Base-by-base conservation (phyloP, 2,888 invertebrate genomes). In the Prenolepis imparis region DNA sequence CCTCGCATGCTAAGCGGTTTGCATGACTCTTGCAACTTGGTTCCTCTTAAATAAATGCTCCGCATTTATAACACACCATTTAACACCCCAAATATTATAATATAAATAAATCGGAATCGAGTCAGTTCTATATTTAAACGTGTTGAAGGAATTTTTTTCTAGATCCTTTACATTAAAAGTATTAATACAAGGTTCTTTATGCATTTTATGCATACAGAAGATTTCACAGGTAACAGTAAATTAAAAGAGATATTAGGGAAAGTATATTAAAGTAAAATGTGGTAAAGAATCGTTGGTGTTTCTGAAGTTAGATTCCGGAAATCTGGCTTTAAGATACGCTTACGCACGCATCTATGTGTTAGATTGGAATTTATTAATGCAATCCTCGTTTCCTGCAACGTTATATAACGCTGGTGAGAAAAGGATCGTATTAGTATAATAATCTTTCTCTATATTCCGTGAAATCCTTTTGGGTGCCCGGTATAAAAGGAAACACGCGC, bases 361-460 rank as follows among this genome's bases (percentile, higher is more conserved):
- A 44, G 68, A 11, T 24, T 36, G 2, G 18, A 39, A 66, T 82
- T 57, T 66, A 64, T 77, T 64, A 80, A 77, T 82, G 32, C 78
- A 61, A 77, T 77, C 44, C 66, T 67, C 78, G 18, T 44, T 78
- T 70, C 66, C 57, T 24, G 55, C 24, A 41, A 82, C 32, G 64
- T 21, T 39, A 44, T 32, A 44, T 52, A 1, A 77, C 9, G 11
- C 21, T 18, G 32, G 55, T 12, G 57, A 78, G 72, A 12, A 12
- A 78, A 59, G 57, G 72, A 3, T 32, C 12, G 18, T 21, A 57
- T 70, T 70, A 77, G 21, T 41, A 70, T 78, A 78, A 78, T 28
- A 39, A 41, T 15, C 21, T 68, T 57, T 21, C 72, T 57, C 41
- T 70, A 70, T n/a, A 78, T 78, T 78, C 55, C 15, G 57, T 70